Base-by-base conservation (phyloP, 2,888 invertebrate species). In the Synergus itoensis region DNA sequence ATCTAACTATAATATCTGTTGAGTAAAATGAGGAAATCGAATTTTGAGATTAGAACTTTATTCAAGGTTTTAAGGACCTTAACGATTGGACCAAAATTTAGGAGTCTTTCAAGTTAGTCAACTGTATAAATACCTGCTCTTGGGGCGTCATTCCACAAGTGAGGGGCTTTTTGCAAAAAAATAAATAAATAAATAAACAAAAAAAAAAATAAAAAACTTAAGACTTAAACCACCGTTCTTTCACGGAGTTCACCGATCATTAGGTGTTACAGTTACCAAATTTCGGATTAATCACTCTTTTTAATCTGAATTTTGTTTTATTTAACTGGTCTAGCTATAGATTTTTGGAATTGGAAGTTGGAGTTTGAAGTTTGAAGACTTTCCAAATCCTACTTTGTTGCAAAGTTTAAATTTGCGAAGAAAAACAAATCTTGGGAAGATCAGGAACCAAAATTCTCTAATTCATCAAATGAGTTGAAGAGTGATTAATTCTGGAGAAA, bases 201-300 rank as follows among this genome's bases (percentile, higher is more conserved):
- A 82, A 36, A 36, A 36, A 80, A 82, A 57, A 76, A 80, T 60
- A 77, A 77, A 79, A 80, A 76, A 77, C 77, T 81, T 80, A 80
- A 78, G 79, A 83, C 75, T 73, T 73, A 57, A 73, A 73, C 73
- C 73, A 73, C 73, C 73, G 73, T 73, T 73, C 73, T 73, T 73
- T 73, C 73, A 73, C 53, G 73, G 53, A 73, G 73, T 53, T 57
- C 53, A 73, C 73, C 53, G 40, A 73, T 73, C 73, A 36, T 57
- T 73, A 73, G 53, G 73, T 73, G 40, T 73, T 73, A 73, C 53
- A 73, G n/a, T 73, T 21, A 43, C 4, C 43, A 28, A 2, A 36
- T 53, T 40, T 11, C 36, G 53, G 36, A 53, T 73, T 57, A 57
- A 73, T 73, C 40, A 48, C 40, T 57, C 53, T 73, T 57, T 57